A percentile compares a stretch with the other conserved stretches of the same genome.
Conservation (phyloP, 2,113 vertebrate genomes). For the Sceloporus undulatus region DNA sequence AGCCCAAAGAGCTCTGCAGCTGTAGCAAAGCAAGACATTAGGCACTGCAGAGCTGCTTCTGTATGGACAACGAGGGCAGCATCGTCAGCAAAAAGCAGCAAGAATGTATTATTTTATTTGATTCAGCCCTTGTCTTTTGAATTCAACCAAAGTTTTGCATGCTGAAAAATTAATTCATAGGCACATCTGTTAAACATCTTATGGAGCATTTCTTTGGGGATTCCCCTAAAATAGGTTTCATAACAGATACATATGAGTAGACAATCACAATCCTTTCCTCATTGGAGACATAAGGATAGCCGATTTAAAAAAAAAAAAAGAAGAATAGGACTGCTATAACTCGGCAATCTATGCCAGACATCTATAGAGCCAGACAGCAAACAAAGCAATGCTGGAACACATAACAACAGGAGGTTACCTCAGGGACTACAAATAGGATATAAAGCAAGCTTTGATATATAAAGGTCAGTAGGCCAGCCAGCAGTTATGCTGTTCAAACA, state of each 20-base stretch:
- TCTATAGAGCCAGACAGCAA: constrained; percentile 73
- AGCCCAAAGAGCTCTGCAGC: too few relatives aligned
- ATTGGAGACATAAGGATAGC: constrained; percentile 39
- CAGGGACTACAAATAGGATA: constrained; percentile 49
- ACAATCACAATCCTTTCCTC: neutral
- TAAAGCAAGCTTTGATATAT: constrained; percentile 36
- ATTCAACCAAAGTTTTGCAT: neutral
- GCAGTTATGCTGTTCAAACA: constrained; percentile 29
- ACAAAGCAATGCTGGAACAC: constrained; percentile 68
- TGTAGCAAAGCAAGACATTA: too few relatives aligned
- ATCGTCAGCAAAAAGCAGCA: too few relatives aligned
- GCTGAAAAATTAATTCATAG: neutral
- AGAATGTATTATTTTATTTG: neutral
- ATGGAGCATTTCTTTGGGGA: neutral
- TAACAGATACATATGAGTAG: neutral
- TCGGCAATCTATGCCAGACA: constrained; percentile 71
- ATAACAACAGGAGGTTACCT: constrained; percentile 53
- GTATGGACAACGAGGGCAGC: too few relatives aligned
- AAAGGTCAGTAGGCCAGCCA: constrained; percentile 63
- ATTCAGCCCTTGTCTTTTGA: neutral
- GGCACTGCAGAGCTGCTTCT: too few relatives aligned
- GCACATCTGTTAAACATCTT: neutral
- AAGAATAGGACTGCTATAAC: constrained; percentile 52
- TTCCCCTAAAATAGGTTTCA: neutral
- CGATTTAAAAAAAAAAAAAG: neutral